Base-by-base conservation (phyloP, 2,888 invertebrate species). In the Cephus spinipes region DNA sequence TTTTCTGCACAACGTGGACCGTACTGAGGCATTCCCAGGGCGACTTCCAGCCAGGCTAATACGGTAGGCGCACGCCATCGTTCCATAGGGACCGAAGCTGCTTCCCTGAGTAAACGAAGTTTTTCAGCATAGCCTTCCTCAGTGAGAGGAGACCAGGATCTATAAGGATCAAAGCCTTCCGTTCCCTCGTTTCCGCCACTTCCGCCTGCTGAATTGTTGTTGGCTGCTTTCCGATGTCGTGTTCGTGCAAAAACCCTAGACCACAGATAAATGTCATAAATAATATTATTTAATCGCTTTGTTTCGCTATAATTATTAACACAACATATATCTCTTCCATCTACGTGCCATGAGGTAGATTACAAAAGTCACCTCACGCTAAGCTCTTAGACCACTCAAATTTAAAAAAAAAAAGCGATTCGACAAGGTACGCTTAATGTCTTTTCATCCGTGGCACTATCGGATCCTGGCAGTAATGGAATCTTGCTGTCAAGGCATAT, bases 61-160 rank as follows among this genome's bases (percentile, higher is more conserved):
- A 98, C 98, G 80, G 98, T 98, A 0, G 97, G 96, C 23, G 98
- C 97, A 79, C 97, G 94, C 98, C 98, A 98, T 88, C 97, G 93
- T 80, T 97, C 96, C 93, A 98, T 95, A 11, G 98, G 97, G 79
- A 97, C 93, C 76, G 95, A 95, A 69, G 94, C 96, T 74, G 96
- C 97, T 91, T 98, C 97, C 40, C 97, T 94, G 71, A 98, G 92
- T 74, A 95, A 91, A 79, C 94, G 92, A 68, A 97, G 94, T 84
- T 97, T 96, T 89, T 96, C 96, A 76, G 96, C 95, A 86, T 94
- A 95, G 75, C 95, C 95, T 93, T 92, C 96, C 92, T 93, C 96
- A 86, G 93, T 94, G 36, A 96, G 92, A 0, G 96, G 94, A 31
- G 94, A 94, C 94, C 94, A 94, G 83, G 94, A 94, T 82, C 93